A percentile compares a stretch with the other conserved stretches of the same genome.
phyloP scores from a whole-genome alignment of 2,888 invertebrate species.

The Troglohyphantes excavatus region DNA sequence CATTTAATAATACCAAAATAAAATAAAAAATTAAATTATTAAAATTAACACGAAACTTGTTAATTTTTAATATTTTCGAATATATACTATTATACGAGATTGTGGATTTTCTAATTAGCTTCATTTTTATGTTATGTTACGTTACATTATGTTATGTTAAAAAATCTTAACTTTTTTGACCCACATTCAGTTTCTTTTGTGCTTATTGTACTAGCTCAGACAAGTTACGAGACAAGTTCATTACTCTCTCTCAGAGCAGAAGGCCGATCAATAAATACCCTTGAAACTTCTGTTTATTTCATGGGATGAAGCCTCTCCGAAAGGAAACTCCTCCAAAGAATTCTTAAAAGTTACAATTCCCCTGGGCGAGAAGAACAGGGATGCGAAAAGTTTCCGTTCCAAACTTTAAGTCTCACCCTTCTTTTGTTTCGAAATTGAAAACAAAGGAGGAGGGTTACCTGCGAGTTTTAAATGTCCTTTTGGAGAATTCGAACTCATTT shows the following conservation, averaged over 20 bases:
- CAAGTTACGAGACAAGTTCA: not conserved
- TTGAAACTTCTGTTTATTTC: not conserved
- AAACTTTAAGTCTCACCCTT: not conserved
- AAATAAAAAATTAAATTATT: no score
- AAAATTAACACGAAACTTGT: no score
- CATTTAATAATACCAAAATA: no score
- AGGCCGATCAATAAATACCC: not conserved
- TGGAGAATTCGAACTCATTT: not conserved
- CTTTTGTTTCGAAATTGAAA: not conserved
- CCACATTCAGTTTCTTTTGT: no score
- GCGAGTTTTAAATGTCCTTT: not conserved
- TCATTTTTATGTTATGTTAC: no score
- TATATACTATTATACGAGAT: no score
- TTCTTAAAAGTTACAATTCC: conserved; percentile 44
- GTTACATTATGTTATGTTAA: no score
- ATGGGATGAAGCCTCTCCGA: not conserved
- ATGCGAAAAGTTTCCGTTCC: conserved; percentile 42
- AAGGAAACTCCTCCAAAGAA: not conserved
- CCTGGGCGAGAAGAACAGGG: not conserved
- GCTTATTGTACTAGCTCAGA: no score
- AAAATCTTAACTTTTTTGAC: no score
- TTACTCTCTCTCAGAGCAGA: not conserved
- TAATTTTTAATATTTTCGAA: no score
- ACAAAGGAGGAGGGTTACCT: not conserved
- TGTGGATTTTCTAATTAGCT: no score